Percentiles rank a stretch among this genome's conserved stretches.
These are phyloP conservation scores for Cyanoliseus patagonus DNA, from an alignment of 2,113 vertebrate genomes.

Conservation along the genomic window DNA sequence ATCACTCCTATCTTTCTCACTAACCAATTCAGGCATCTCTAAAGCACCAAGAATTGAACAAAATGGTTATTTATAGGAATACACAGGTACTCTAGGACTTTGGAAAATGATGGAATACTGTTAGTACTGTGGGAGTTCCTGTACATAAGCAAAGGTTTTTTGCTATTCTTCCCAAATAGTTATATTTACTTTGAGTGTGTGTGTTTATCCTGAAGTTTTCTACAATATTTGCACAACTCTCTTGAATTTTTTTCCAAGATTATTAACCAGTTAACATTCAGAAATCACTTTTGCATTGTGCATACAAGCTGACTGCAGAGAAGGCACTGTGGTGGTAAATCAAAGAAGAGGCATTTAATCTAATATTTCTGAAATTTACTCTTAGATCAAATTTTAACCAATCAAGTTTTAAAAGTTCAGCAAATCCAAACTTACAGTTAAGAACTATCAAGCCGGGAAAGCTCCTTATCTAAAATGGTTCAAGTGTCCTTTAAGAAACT, in stretches of 20 bases:
- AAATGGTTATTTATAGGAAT: background rate
- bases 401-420: background rate
- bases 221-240: background rate
- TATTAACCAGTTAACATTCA: background rate
- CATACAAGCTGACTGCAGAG: background rate
- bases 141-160: background rate
- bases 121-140: background rate
- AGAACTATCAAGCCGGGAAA: background rate
- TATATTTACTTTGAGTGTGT: background rate
- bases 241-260: background rate
- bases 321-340: background rate
- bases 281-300: background rate
- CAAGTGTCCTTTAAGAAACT: background rate
- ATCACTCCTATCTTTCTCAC: background rate
- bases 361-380: background rate
- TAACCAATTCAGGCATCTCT: background rate
- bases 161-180: background rate
- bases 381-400: background rate
- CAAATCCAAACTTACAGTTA: background rate
- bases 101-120: background rate
- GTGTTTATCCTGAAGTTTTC: background rate
- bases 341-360: background rate
- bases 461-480: background rate
- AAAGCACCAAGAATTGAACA: background rate
- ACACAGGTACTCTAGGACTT: background rate